These are phyloP conservation scores for Drosophila dives DNA, from an alignment of 2,888 invertebrate genomes.

Conservation along the genomic window DNA sequence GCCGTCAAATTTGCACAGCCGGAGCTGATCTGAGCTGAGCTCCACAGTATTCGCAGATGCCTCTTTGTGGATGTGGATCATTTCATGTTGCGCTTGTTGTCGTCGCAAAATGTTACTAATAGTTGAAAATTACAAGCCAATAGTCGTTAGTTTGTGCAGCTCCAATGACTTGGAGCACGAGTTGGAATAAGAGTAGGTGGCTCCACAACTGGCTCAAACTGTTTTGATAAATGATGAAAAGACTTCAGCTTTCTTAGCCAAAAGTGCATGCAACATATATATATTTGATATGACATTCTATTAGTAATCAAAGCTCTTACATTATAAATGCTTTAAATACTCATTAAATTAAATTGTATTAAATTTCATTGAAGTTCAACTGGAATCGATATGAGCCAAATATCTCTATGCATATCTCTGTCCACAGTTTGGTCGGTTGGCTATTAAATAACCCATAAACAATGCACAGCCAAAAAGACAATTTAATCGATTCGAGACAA, in stretches of 20 bases:
- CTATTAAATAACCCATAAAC: conserved; percentile 31
- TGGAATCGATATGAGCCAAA: background rate
- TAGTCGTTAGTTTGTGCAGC: conserved; percentile 60
- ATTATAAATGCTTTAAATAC: background rate
- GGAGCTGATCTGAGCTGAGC: conserved; percentile 11
- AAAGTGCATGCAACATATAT: conserved; percentile 59
- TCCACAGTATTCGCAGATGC: conserved; percentile 2
- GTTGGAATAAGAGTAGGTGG: conserved; percentile 47
- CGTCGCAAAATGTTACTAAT: conserved; percentile 78
- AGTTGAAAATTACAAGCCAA: conserved; percentile 77
- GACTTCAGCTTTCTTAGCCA: conserved; percentile 40
- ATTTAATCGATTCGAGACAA: conserved; percentile 64
- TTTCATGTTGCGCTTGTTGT: conserved; percentile 71
- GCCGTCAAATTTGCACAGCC: conserved; percentile 78
- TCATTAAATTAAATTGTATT: background rate
- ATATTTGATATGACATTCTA: conserved; percentile 51
- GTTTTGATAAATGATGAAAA: conserved; percentile 64
- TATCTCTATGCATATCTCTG: conserved; percentile 5
- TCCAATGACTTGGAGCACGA: conserved; percentile 32
- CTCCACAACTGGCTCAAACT: conserved; percentile 7
- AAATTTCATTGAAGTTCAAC: background rate
- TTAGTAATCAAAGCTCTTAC: conserved; percentile 51
- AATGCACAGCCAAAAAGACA: conserved; percentile 23
- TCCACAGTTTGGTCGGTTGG: background rate
- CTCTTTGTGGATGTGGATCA: conserved; percentile 52